phyloP scores from a whole-genome alignment of 2,113 vertebrate genomes.

The Cynoglossus semilaevis region DNA sequence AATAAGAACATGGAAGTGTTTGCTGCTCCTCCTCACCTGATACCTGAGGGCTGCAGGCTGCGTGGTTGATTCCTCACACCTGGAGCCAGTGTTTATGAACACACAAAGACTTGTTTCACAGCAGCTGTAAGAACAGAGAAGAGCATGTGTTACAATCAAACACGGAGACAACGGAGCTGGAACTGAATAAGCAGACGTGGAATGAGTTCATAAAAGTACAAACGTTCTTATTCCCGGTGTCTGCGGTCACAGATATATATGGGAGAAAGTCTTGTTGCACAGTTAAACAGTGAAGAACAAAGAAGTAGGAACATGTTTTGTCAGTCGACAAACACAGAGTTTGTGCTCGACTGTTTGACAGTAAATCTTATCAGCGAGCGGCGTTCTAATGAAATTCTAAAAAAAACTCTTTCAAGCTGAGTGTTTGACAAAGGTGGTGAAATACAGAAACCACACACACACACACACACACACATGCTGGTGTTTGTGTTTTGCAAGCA shows the following conservation, averaged over 20 bases:
- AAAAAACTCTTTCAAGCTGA: slow-evolving; percentile 21
- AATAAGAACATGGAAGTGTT: background rate
- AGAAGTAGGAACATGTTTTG: background rate
- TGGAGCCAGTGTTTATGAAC: background rate
- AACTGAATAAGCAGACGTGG: too few species aligned
- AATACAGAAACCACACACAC: background rate
- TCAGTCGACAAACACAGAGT: background rate
- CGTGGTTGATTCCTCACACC: slow-evolving; percentile 1
- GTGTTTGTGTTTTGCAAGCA: too few species aligned
- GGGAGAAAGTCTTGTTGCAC: background rate
- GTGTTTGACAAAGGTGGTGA: slow-evolving; percentile 54
- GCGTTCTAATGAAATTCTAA: slow-evolving; percentile 8
- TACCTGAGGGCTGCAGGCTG: background rate
- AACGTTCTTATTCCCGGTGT: background rate
- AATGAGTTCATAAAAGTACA: too few species aligned
- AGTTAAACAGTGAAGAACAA: background rate
- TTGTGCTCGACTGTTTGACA: background rate
- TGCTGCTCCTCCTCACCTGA: slow-evolving; percentile 9
- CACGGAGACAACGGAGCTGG: background rate
- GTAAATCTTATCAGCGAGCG: slow-evolving; percentile 18
- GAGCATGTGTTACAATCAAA: background rate
- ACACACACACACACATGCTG: too few species aligned
- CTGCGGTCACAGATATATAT: background rate
- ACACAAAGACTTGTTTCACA: background rate
- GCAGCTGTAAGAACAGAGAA: background rate